phyloP scores from a whole-genome alignment of 1,140 invertebrate species.

The Pogonognathellus flavescens region DNA sequence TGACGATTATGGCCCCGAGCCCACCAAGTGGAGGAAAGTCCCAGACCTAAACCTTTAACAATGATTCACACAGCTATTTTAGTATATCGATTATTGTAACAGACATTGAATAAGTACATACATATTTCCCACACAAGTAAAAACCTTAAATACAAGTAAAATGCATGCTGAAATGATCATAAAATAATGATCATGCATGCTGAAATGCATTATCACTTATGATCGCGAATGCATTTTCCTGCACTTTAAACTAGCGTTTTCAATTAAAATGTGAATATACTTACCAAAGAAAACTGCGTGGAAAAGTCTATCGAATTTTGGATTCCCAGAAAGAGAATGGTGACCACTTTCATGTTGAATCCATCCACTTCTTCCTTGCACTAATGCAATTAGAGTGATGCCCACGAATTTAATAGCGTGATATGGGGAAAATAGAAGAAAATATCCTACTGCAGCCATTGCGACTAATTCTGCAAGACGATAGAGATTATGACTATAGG shows the following conservation, averaged over 20 bases:
- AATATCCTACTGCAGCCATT: constrained; percentile 51
- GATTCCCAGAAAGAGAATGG: constrained; percentile 50
- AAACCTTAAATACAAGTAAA: too few species aligned
- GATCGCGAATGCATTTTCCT: too few species aligned
- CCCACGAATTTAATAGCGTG: constrained; percentile 57
- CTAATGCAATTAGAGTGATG: constrained; percentile 48
- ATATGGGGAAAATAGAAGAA: constrained; percentile 40
- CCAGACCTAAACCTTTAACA: constrained; percentile 55
- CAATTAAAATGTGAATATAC: too few species aligned
- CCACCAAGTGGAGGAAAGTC: constrained; percentile 64
- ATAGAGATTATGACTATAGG: constrained; percentile 54
- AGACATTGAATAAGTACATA: too few species aligned
- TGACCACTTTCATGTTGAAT: constrained; percentile 60
- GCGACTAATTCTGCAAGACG: constrained; percentile 55
- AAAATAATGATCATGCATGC: too few species aligned
- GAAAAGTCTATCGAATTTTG: constrained; percentile 38
- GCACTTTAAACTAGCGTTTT: too few species aligned
- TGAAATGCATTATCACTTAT: too few species aligned
- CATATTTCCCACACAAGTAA: too few species aligned
- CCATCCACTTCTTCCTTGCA: constrained; percentile 62
- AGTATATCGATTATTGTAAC: too few species aligned
- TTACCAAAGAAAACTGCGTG: constrained; percentile 58
- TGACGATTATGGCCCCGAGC: constrained; percentile 65
- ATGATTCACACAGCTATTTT: too few species aligned
- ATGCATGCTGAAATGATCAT: too few species aligned